Conservation (phyloP, 2,797 vertebrate species). For the Sebastolobus alascanus region DNA sequence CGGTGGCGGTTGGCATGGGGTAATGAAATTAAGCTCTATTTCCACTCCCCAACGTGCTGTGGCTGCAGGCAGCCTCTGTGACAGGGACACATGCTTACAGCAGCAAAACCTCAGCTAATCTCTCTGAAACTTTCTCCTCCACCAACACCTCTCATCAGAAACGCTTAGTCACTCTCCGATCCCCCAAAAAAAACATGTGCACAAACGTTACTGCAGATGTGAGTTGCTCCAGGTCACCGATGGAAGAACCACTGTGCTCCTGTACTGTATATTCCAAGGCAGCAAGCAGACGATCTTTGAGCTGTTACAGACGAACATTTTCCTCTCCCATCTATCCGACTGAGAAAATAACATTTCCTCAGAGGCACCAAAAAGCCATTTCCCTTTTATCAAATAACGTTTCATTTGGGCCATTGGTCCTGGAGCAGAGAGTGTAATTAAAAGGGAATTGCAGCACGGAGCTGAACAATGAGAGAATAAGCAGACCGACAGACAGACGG, state of each 20-base stretch:
- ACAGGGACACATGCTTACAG: slow-evolving; percentile 54
- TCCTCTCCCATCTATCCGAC: slow-evolving; percentile 29
- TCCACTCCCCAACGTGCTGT: slow-evolving; percentile 42
- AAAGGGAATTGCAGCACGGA: slow-evolving; percentile 61
- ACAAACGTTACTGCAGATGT: not conserved
- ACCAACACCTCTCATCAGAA: slow-evolving; percentile 6
- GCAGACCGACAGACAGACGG: slow-evolving; percentile 52
- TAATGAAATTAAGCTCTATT: slow-evolving; percentile 78
- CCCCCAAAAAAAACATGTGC: not conserved
- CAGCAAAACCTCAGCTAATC: slow-evolving; percentile 42
- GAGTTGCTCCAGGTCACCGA: too few relatives aligned
- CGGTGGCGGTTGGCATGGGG: slow-evolving; percentile 70
- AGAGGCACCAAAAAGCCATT: slow-evolving; percentile 46
- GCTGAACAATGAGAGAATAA: slow-evolving; percentile 70
- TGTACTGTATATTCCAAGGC: not conserved
- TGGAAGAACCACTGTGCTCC: too few relatives aligned
- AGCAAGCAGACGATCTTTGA: slow-evolving; percentile 24
- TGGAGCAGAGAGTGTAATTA: slow-evolving; percentile 74
- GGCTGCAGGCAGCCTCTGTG: slow-evolving; percentile 50
- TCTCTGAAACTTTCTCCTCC: not conserved
- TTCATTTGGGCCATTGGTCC: slow-evolving; percentile 63
- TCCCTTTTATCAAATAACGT: slow-evolving; percentile 63
- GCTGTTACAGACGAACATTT: slow-evolving; percentile 20
- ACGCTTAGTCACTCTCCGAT: slow-evolving; percentile 2
- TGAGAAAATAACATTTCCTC: slow-evolving; percentile 46